Percentiles rank a stretch among this genome's conserved stretches.
phyloP scores from a whole-genome alignment of 2,797 vertebrate genomes.

The Hirundo rustica region DNA sequence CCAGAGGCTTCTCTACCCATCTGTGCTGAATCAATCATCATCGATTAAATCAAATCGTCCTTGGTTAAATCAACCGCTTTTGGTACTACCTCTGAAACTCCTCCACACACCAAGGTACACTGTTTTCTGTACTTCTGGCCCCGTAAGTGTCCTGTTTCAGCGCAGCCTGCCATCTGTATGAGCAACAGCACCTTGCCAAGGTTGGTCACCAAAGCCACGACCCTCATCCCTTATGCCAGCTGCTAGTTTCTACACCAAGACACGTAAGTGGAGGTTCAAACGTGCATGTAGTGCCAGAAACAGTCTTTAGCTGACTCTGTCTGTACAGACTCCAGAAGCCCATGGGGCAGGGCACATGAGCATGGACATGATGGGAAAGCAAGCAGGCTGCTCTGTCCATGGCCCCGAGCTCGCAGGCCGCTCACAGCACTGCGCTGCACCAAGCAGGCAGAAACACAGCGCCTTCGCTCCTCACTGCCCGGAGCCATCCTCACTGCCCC shows the following conservation, averaged over 20 bases:
- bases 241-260: neutral
- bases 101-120: fast-evolving
- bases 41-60: neutral
- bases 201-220: neutral
- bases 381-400: fast-evolving
- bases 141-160: fast-evolving
- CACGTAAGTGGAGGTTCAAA: neutral
- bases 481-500: fast-evolving
- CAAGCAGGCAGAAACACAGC: neutral
- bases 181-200: neutral
- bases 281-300: neutral
- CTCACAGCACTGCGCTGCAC: neutral
- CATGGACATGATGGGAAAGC: neutral
- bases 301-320: neutral
- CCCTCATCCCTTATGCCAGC: neutral
- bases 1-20: neutral
- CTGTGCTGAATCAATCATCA: neutral
- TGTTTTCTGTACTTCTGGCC: neutral
- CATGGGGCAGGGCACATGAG: neutral
- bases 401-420: fast-evolving
- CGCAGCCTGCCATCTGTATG: neutral
- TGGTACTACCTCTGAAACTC: neutral
- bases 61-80: neutral
- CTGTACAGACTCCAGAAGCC: neutral
- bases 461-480: fast-evolving